Evolutionary conservation across 2,888 invertebrate species (phyloP).

Genomic region (Baronia brevicornis): DNA sequence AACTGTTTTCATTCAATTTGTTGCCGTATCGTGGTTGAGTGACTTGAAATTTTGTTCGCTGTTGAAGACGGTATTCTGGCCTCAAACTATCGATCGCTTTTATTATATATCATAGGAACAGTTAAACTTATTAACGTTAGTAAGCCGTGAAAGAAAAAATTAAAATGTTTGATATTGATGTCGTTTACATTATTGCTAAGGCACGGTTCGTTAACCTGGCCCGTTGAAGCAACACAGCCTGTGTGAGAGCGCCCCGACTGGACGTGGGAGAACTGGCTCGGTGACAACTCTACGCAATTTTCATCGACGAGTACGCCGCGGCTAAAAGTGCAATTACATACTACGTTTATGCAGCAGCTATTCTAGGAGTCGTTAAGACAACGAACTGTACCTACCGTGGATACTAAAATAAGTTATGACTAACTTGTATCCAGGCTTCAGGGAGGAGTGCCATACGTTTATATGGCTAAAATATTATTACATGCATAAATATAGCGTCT

Average conservation of each 20-base stretch:
- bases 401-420: conserved; percentile 15
- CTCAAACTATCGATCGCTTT: conserved; percentile 12
- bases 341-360: conserved; percentile 44
- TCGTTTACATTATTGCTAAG: conserved; percentile 30
- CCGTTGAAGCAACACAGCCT: conserved; percentile 31
- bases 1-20: conserved; percentile 9
- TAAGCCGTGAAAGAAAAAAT: conserved; percentile 28
- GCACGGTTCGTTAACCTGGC: conserved; percentile 52
- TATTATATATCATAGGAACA: conserved; percentile 12
- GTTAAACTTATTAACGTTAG: conserved; percentile 14
- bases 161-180: conserved; percentile 26
- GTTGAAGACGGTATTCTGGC: conserved; percentile 8
- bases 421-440: conserved; percentile 15
- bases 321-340: conserved; percentile 41
- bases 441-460: no score
- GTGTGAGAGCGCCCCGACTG: conserved; percentile 32
- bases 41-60: conserved; percentile 4
- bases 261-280: conserved; percentile 67
- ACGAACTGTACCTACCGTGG: conserved; percentile 15
- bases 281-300: conserved; percentile 43
- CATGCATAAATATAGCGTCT: no score
- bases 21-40: conserved; percentile 3
- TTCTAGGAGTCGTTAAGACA: conserved; percentile 40
- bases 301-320: conserved; percentile 32
- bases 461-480: no score